These are phyloP conservation scores for Drosophila borborema DNA, from an alignment of 2,888 invertebrate species.

Conservation along the genomic window DNA sequence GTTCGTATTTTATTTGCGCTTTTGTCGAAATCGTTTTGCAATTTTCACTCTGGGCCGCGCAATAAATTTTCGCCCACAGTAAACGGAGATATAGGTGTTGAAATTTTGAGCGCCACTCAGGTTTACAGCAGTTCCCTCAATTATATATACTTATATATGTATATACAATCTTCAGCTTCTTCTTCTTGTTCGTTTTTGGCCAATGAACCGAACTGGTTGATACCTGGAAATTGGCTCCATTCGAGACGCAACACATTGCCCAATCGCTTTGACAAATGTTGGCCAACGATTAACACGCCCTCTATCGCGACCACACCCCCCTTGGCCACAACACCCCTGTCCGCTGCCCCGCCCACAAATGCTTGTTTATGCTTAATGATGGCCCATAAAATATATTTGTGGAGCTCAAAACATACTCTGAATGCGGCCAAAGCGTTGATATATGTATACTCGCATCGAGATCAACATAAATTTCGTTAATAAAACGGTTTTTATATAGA, in stretches of 20 bases:
- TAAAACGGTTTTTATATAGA: background rate
- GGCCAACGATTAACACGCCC: constrained; percentile 16
- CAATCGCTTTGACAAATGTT: constrained; percentile 48
- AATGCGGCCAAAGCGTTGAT: background rate
- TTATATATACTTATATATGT: constrained; percentile 13
- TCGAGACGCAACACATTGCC: constrained; percentile 45
- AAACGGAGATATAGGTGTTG: constrained; percentile 35
- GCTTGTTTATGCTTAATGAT: constrained; percentile 12
- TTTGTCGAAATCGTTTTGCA: constrained; percentile 55
- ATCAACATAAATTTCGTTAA: constrained; percentile 3
- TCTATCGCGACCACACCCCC: background rate
- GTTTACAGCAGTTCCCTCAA: constrained; percentile 53
- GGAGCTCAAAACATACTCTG: background rate
- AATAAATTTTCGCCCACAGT: constrained; percentile 56
- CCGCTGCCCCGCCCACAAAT: background rate
- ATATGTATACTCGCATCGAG: background rate
- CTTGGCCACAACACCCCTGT: background rate
- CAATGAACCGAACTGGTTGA: constrained; percentile 45
- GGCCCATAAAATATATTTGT: constrained; percentile 10
- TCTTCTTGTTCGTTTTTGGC: constrained; percentile 34
- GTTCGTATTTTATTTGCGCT: constrained; percentile 8
- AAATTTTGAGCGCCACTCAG: constrained; percentile 60
- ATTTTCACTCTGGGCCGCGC: constrained; percentile 59
- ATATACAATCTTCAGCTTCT: background rate
- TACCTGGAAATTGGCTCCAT: constrained; percentile 64